phyloP scores from a whole-genome alignment of 2,888 invertebrate species.

The Coecobrya sp. region DNA sequence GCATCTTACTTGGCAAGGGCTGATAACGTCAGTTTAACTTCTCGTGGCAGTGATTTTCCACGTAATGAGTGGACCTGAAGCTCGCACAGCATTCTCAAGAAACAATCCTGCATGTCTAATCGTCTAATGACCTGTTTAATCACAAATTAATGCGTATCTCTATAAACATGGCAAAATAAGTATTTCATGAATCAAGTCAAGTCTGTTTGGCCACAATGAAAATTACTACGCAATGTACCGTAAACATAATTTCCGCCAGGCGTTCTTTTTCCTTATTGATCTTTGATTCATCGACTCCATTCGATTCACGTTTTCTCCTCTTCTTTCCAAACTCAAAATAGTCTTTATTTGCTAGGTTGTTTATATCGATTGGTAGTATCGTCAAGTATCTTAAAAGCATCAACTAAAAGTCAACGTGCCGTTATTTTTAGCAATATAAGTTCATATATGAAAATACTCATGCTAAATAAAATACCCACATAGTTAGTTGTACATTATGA shows the following conservation, averaged over 20 bases:
- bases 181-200: background rate
- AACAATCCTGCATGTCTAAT: conserved; percentile 86
- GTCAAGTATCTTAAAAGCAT: conserved; percentile 84
- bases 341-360: conserved; percentile 81
- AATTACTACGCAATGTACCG: conserved; percentile 71
- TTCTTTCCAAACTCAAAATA: conserved; percentile 74
- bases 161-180: background rate
- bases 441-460: no score
- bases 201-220: background rate
- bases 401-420: conserved; percentile 69
- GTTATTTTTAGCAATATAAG: conserved; percentile 81
- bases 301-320: conserved; percentile 68
- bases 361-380: conserved; percentile 83
- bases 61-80: conserved; percentile 83
- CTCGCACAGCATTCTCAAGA: conserved; percentile 84
- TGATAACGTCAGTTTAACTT: conserved; percentile 84
- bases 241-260: conserved; percentile 86
- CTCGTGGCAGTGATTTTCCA: conserved; percentile 84
- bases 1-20: conserved; percentile 84
- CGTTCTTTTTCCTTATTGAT: conserved; percentile 82
- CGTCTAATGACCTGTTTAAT: conserved; percentile 83
- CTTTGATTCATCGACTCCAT: conserved; percentile 66
- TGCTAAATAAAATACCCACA: no score
- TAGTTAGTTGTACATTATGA: no score
- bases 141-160: background rate